Base-by-base conservation (phyloP, 2,888 invertebrate genomes). In the Acanthococcus lagerstroemiae region DNA sequence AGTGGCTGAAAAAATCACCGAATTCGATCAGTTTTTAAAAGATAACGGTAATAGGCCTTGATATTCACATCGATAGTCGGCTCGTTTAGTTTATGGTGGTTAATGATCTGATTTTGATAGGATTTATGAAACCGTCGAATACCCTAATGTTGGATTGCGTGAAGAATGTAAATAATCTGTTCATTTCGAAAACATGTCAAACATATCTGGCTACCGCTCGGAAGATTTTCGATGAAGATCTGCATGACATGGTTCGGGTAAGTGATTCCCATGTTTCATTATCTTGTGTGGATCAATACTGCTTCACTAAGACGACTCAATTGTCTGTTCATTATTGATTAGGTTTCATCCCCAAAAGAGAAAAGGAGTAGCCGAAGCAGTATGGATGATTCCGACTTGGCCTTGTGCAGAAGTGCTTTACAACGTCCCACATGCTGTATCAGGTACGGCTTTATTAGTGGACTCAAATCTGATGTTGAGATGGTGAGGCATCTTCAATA, bases 1-100 rank as follows among this genome's bases (percentile, higher is more conserved):
- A 24, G 80, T 89, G 1, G 82, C 85, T 22, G 75, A 80, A 3
- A 82, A 84, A 71, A 85, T 87, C 44, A 76, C 81, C 67, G 76
- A 80, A 55, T 85, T 66, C 17, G 56, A 66, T 57, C 30, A 48
- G 7, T 56, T 66, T 30, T 37, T 66, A 19, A 66, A 66, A 66
- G 57, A 66, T 22, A 57, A 57, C 22, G 66, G 66, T 66, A 30
- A 55, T 50, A 5, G 26, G n/a, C 25, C 17, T 55, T 55, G 25
- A n/a, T 54, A 24, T 50, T 27, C 30, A 17, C 17, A n/a, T 37
- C 9, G 9, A 37, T 9, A 15, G n/a, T 15, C 44, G 44, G 9
- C 9, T 9, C 9, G 9, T 37, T n/a, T n/a, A n/a, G n/a, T n/a
- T n/a, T n/a, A n/a, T n/a, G n/a, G n/a, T n/a, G n/a, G 21, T 22